phyloP scores from a whole-genome alignment of 2,113 vertebrate species.

The Oryzias curvinotus region DNA sequence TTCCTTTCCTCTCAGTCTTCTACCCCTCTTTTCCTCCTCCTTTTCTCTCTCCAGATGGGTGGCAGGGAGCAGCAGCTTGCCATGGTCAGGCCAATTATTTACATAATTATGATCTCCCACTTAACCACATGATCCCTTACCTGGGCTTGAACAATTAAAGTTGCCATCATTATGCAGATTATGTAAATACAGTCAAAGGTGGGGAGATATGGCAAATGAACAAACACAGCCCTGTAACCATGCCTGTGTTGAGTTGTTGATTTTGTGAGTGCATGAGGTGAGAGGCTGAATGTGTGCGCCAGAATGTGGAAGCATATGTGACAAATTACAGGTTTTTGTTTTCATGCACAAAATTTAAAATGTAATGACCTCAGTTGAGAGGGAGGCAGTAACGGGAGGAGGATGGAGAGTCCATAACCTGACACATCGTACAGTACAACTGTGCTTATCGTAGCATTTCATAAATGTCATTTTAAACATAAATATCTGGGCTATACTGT shows the following conservation, averaged over 20 bases:
- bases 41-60: slow-evolving; percentile 87
- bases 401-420: too few relatives aligned
- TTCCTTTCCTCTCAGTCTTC: neutral
- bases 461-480: too few relatives aligned
- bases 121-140: slow-evolving; percentile 99
- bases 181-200: slow-evolving; percentile 88
- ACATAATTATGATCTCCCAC: slow-evolving; percentile 99
- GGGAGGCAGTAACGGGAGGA: too few relatives aligned
- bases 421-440: too few relatives aligned
- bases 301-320: slow-evolving; percentile 31
- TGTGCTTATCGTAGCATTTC: too few relatives aligned
- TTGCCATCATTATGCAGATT: slow-evolving; percentile 95
- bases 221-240: slow-evolving; percentile 50
- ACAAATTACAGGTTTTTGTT: slow-evolving; percentile 1
- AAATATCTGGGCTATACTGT: too few relatives aligned
- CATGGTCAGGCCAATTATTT: slow-evolving; percentile 98
- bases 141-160: slow-evolving; percentile 96
- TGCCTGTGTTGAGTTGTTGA: slow-evolving; percentile 17
- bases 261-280: neutral
- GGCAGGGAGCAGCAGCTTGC: slow-evolving; percentile 93
- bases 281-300: slow-evolving; percentile 12
- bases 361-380: too few relatives aligned
- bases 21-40: slow-evolving; percentile 4
- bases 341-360: too few relatives aligned
- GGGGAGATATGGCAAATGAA: slow-evolving; percentile 81